Base-by-base conservation (phyloP, 2,888 invertebrate genomes). In the Eupithecia insigniata region DNA sequence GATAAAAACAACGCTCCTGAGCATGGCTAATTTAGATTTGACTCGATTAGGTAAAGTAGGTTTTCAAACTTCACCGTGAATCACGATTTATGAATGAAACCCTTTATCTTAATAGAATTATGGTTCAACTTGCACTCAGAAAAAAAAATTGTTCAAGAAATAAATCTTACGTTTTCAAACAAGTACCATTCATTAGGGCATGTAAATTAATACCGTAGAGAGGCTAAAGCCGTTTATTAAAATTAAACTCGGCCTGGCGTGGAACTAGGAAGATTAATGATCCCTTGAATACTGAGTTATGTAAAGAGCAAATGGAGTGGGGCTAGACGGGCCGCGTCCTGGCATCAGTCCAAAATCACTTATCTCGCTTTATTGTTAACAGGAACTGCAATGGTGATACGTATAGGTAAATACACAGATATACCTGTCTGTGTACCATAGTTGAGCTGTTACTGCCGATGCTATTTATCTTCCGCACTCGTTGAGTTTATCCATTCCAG, bases 221-320 rank as follows among this genome's bases (percentile, higher is more conserved):
- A 87, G 87, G 88, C 84, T 87, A 85, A 89, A 90, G 88, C 89
- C 91, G 92, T 93, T 93, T 92, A 93, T 93, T 93, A 92, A 93
- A 92, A 93, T 93, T 92, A 92, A 93, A 92, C 88, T 90, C 89
- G 87, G 88, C 86, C 88, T 92, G 90, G 92, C 92, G 89, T 90
- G 89, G 90, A 90, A 92, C 92, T 92, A 92, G 91, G 90, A 91
- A 94, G 93, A 94, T 93, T 93, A 93, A 94, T 92, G 92, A 91
- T 91, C 91, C 89, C 90, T 90, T 91, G 92, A 92, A 93, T 90
- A 91, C 92, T 88, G 89, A 93, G 92, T 92, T 93, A 93, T 92
- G 93, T 92, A 92, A 92, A 92, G 92, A 91, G 90, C 90, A 90
- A 92, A 91, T 90, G 90, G 91, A 90, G 92, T 90, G 88, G 88